These are phyloP conservation scores for Temnothorax nylanderi DNA, from an alignment of 1,140 invertebrate genomes.

Conservation along the genomic window DNA sequence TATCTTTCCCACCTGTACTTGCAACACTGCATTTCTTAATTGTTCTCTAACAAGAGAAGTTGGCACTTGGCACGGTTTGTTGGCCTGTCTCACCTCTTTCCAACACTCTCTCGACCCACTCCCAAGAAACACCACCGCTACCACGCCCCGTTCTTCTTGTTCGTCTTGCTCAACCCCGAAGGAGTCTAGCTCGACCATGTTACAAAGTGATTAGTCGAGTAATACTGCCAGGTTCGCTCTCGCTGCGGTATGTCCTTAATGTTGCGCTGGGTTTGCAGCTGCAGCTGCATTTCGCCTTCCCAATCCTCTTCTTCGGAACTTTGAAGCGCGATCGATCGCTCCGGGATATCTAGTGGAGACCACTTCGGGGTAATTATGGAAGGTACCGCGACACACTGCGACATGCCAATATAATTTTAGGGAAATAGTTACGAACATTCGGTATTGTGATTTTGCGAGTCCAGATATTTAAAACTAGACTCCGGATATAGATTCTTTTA, in stretches of 20 bases:
- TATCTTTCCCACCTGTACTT: slow-evolving; percentile 62
- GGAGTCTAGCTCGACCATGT: slow-evolving; percentile 70
- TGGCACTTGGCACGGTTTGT: slow-evolving; percentile 80
- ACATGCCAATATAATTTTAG: slow-evolving; percentile 5
- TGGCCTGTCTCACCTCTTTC: slow-evolving; percentile 75
- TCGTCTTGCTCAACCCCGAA: slow-evolving; percentile 44
- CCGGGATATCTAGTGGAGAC: slow-evolving; percentile 9
- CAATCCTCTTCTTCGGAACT: slow-evolving; percentile 65
- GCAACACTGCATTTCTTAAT: slow-evolving; percentile 82
- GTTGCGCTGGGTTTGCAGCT: slow-evolving; percentile 68
- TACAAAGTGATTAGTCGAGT: slow-evolving; percentile 83
- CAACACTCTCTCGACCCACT: slow-evolving; percentile 73
- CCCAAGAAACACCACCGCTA: slow-evolving; percentile 62
- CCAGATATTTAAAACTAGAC: not conserved
- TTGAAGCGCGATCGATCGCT: slow-evolving; percentile 49
- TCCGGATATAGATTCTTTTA: not conserved
- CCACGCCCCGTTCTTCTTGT: slow-evolving; percentile 22
- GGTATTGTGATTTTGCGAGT: not conserved
- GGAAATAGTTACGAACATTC: not conserved
- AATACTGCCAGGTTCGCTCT: slow-evolving; percentile 76
- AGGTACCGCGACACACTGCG: not conserved
- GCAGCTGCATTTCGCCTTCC: slow-evolving; percentile 72
- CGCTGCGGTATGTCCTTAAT: slow-evolving; percentile 76
- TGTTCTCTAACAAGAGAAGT: slow-evolving; percentile 82
- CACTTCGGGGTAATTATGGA: slow-evolving; percentile 34